Evolutionary conservation across 2,888 invertebrate species (phyloP), one percentile per base, ranked within the genome.

Genomic region (Dasysyrphus albostriatus): DNA sequence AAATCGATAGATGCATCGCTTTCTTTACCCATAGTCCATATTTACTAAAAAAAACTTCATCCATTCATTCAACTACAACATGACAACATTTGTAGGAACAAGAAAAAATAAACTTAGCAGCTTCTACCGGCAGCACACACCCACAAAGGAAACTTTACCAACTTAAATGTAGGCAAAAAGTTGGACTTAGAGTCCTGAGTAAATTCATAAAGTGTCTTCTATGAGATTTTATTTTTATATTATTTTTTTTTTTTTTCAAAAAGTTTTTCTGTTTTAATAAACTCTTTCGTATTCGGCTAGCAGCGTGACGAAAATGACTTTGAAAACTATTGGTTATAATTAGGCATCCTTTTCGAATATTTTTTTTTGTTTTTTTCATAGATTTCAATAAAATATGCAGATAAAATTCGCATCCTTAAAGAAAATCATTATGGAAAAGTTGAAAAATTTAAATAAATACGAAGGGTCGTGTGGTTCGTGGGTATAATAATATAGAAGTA

Each of bases 291-390:
- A 34, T 34, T 34, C 7, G 24, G 19, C 19, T 39, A 29, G 14
- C n/a, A 10, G 47, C 16, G 16, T 37, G 44, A 29, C 12, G 16
- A 32, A 47, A 47, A 47, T 34, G 65, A 65, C 47, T 65, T 65
- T 65, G 47, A 65, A 65, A 65, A 65, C 24, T 63, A 44, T 65
- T 47, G 34, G 19, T 34, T 34, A 65, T 65, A 65, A 65, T 65
- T 65, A 65, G 47, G 65, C 65, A n/a, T 63, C 29, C 29, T n/a
- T 32, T 32, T 49, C 16, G n/a, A 63, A 47, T 47, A 34, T 19
- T 14, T 24, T 39, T 59, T 63, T 34, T 16, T 44, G 14, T 24
- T 59, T 59, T 63, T 19, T 12, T 44, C 29, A 65, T 7, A 47
- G 44, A 47, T 47, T 47, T 16, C 32, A 65, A 32, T 65, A 65